A percentile compares a stretch with the other conserved stretches of the same genome.
These are phyloP conservation scores for Indicator indicator DNA, from an alignment of 2,113 vertebrate species.

Conservation along the genomic window DNA sequence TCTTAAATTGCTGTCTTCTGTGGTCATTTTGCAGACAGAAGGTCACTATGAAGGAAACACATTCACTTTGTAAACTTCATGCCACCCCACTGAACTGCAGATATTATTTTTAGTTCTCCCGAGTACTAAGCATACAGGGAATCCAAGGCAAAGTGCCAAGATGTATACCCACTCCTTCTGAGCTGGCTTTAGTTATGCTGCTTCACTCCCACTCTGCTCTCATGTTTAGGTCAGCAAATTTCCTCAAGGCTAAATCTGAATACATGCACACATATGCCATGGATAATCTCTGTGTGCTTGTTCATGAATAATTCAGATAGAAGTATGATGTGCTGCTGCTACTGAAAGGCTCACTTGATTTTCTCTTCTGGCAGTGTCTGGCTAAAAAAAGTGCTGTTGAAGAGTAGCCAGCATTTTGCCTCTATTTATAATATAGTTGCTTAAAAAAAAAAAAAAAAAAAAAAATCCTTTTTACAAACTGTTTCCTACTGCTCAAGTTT, in stretches of 20 bases:
- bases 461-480: not conserved
- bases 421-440: slow-evolving; percentile 9
- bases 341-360: slow-evolving; percentile 26
- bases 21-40: not conserved
- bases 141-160: slow-evolving; percentile 27
- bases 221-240: slow-evolving; percentile 43
- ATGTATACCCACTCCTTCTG: slow-evolving; percentile 55
- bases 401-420: not conserved
- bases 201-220: not conserved
- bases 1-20: not conserved
- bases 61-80: not conserved
- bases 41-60: not conserved
- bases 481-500: not conserved
- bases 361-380: not conserved
- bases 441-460: not conserved
- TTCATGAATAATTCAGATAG: slow-evolving; percentile 30
- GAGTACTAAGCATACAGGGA: not conserved
- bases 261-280: not conserved
- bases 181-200: not conserved
- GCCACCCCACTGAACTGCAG: not conserved
- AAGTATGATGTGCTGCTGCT: not conserved
- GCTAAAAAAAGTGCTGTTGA: not conserved
- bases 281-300: not conserved
- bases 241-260: slow-evolving; percentile 32
- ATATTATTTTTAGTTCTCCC: slow-evolving; percentile 50